Base-by-base conservation (phyloP, 2,113 vertebrate species). In the Hippocampus abdominalis region DNA sequence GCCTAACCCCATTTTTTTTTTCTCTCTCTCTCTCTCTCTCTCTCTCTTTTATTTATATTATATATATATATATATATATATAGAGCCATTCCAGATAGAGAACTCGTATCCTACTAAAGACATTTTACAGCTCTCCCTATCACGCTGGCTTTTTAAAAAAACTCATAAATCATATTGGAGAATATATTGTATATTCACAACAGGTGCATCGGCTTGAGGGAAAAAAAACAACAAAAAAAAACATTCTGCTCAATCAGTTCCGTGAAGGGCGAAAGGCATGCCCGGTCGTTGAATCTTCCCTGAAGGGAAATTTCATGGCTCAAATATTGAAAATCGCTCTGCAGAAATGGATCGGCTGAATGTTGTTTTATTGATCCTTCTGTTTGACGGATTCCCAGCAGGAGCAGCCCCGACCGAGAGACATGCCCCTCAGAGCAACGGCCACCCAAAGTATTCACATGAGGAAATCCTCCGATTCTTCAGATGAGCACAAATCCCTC, bases 391-490 rank as follows among this genome's bases (percentile, higher is more conserved):
- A n/a, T n/a, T n/a, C 2, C 42, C 23, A 82, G 2, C 76, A 56
- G 75, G 64, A 77, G 12, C 40, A 67, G 13, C 2, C 46, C 29
- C 73, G 69, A 46, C 23, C 64, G 16, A 66, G 54, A 65, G 77
- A 56, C 27, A 27, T 66, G 32, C 54, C 42, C 3, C 62, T 74
- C 0, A 81, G 90, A 51, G 64, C 81, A 1, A 84, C 72, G 0
- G 51, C 64, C 0, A 71, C 87, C 16, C 69, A 5, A 57, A 92
- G 86, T 6, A 27, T 84, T 15, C 75, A 68, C 16, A 87, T 92
- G 80, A 85, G 85, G 67, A 78, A 80, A 29, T 84, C 77, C 0
- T 81, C 88, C 1, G 82, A 84, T 36, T 49, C 81, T 46, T 71
- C 88, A 0, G 13, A 51, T 1, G 85, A 91, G 2, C 79, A 89